Evolutionary conservation across 2,113 vertebrate species (phyloP).

Genomic region (Bagarius yarrelli): DNA sequence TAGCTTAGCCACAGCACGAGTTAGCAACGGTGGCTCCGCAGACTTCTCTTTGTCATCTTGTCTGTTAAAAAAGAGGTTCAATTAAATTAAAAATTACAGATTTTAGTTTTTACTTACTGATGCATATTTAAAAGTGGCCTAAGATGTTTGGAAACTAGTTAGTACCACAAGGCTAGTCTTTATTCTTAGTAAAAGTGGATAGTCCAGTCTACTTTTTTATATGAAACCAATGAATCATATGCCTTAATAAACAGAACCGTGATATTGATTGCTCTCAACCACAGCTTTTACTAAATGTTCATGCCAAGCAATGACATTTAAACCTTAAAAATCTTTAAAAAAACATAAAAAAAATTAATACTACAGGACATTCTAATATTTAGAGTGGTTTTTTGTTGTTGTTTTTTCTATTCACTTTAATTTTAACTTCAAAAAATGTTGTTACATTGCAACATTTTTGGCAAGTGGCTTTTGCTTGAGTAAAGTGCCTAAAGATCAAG

Average conservation of each 20-base stretch:
- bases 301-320: not conserved
- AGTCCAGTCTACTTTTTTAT: too few species aligned
- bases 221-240: too few species aligned
- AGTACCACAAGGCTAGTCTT: too few species aligned
- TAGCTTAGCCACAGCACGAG: too few species aligned
- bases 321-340: not conserved
- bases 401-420: not conserved
- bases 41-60: too few species aligned
- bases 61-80: too few species aligned
- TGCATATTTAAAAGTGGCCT: too few species aligned
- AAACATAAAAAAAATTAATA: not conserved
- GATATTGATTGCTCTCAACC: not conserved
- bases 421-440: not conserved
- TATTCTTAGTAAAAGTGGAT: too few species aligned
- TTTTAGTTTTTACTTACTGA: too few species aligned
- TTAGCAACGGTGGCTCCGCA: too few species aligned
- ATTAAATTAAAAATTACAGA: too few species aligned
- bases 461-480: not conserved
- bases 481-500: constrained; percentile 3
- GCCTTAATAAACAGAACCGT: not conserved
- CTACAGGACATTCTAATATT: not conserved
- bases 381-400: not conserved
- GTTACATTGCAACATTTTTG: not conserved
- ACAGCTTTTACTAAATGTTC: not conserved
- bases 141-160: too few species aligned